Conservation (phyloP, 1,140 invertebrate genomes). For the Gonioctena quinquepunctata region DNA sequence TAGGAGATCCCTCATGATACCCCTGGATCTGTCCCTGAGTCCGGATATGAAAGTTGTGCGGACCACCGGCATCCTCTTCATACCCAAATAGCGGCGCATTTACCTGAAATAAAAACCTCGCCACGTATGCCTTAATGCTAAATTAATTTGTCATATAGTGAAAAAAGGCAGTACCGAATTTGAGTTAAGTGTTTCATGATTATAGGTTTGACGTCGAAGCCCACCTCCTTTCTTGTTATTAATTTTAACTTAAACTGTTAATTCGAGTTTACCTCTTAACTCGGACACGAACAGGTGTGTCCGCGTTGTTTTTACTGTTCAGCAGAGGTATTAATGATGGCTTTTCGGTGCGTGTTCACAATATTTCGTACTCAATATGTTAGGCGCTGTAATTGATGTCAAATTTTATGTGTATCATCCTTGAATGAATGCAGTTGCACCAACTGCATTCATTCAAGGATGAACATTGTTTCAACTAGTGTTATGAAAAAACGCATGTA, state of each 20-base stretch:
- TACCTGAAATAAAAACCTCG: no score
- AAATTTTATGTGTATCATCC: no score
- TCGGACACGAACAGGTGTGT: not conserved
- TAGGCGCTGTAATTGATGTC: no score
- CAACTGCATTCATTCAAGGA: no score
- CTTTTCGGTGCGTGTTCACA: not conserved
- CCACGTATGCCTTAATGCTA: not conserved
- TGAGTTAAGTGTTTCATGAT: not conserved
- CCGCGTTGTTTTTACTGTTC: not conserved
- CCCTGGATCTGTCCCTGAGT: no score
- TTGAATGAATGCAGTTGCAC: no score
- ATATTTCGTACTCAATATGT: not conserved
- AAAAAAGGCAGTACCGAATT: not conserved
- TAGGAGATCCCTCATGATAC: no score
- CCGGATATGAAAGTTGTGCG: no score
- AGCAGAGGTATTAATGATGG: not conserved
- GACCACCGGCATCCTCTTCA: no score
- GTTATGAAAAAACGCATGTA: no score
- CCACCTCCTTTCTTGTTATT: not conserved
- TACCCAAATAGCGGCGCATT: no score
- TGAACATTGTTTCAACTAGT: no score
- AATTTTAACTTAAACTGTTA: not conserved
- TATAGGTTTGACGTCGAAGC: not conserved
- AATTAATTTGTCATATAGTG: not conserved
- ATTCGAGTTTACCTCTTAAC: not conserved